These are phyloP conservation scores for Lethrus apterus DNA, from an alignment of 1,140 invertebrate species.

Conservation along the genomic window DNA sequence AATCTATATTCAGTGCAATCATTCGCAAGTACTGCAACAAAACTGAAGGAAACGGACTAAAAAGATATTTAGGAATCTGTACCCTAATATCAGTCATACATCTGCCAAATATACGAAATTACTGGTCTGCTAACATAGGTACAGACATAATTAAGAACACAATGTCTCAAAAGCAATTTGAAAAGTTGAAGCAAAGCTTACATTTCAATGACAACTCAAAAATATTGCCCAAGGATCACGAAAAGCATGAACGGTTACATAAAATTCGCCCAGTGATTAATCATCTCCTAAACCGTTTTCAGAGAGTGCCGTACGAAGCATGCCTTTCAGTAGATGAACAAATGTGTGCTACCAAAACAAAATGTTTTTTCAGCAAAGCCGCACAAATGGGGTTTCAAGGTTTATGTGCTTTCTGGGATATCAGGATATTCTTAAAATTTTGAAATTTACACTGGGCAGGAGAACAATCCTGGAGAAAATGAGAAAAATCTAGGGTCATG, in stretches of 20 bases:
- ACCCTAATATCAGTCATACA: neutral
- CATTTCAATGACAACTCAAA: constrained; percentile 3
- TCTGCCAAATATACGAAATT: neutral
- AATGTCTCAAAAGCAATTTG: neutral
- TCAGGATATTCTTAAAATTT: neutral
- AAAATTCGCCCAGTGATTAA: neutral
- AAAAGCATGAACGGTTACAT: neutral
- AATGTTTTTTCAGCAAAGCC: neutral
- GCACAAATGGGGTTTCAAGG: neutral
- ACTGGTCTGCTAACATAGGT: neutral
- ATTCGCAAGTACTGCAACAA: neutral
- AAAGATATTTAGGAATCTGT: neutral
- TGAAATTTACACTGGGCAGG: constrained; percentile 1
- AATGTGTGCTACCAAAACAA: neutral
- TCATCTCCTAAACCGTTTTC: neutral
- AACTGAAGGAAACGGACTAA: neutral
- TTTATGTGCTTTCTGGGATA: neutral
- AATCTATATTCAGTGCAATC: neutral
- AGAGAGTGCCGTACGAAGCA: neutral
- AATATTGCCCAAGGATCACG: neutral
- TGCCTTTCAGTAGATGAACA: neutral
- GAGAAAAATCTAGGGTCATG: neutral
- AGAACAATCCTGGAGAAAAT: neutral
- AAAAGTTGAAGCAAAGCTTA: neutral
- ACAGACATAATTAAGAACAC: neutral